A percentile compares a stretch with the other conserved stretches of the same genome.
These are phyloP conservation scores for Poeciliopsis presidionis DNA, from an alignment of 2,797 vertebrate species.

Conservation along the genomic window DNA sequence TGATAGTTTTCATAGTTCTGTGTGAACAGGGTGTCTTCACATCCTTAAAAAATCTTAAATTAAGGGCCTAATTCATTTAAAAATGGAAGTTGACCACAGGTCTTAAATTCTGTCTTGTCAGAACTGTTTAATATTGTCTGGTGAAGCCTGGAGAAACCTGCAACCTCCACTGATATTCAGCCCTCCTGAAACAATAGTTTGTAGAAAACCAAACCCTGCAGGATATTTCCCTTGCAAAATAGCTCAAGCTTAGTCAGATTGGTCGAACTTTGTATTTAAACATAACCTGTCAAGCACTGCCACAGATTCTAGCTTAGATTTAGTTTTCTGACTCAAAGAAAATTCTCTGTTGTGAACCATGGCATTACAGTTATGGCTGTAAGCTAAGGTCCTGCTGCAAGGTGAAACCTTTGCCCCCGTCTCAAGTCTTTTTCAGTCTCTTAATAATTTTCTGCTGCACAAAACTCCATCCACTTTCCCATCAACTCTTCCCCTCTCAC, in stretches of 20 bases:
- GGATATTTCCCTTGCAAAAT: background rate
- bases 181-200: background rate
- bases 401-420: background rate
- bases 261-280: background rate
- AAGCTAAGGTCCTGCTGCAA: background rate
- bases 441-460: background rate
- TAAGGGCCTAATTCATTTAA: too few species aligned
- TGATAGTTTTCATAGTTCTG: background rate
- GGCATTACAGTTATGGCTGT: background rate
- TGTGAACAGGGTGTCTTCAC: too few species aligned
- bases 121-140: too few species aligned
- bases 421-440: background rate
- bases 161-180: background rate
- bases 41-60: too few species aligned
- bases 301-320: background rate
- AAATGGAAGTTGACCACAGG: too few species aligned
- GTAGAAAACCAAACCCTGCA: background rate
- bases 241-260: background rate
- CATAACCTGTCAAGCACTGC: background rate
- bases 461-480: background rate
- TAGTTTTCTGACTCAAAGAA: background rate
- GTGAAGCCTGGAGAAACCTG: background rate
- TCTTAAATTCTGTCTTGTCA: too few species aligned
- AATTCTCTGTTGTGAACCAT: background rate
- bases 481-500: background rate